phyloP scores from a whole-genome alignment of 2,797 vertebrate species.

The Cephalopachus bancanus region DNA sequence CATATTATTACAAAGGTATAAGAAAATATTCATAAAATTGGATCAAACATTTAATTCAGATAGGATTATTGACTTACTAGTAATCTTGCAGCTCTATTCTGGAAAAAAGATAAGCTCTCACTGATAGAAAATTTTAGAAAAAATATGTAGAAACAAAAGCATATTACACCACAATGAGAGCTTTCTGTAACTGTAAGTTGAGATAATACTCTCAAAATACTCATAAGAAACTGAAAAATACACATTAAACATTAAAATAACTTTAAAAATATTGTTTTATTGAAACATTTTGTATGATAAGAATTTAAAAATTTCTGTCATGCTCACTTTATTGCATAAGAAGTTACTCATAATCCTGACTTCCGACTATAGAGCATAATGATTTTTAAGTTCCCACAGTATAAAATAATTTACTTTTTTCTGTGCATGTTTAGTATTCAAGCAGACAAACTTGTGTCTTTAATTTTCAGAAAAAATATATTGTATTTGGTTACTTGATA shows the following conservation, averaged over 20 bases:
- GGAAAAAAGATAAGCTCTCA: neutral
- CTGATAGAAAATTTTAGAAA: neutral
- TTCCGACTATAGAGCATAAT: neutral
- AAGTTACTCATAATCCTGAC: neutral
- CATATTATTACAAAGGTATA: neutral
- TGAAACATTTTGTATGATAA: neutral
- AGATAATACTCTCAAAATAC: neutral
- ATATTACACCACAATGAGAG: neutral
- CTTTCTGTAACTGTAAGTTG: neutral
- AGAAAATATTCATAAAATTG: neutral
- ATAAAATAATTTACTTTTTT: neutral
- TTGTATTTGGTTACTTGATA: neutral
- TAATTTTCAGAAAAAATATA: neutral
- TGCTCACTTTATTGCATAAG: neutral
- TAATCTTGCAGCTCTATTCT: neutral
- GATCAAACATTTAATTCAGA: neutral
- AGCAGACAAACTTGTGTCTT: neutral
- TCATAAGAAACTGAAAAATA: neutral
- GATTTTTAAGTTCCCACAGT: neutral
- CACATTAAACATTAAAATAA: neutral
- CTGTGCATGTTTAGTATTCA: neutral
- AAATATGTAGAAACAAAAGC: neutral
- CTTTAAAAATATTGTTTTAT: neutral
- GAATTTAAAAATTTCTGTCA: neutral
- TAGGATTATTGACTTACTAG: neutral